A percentile compares a stretch with the other conserved stretches of the same genome.
Conservation (phyloP, 2,113 vertebrate genomes). For the Apus apus region DNA sequence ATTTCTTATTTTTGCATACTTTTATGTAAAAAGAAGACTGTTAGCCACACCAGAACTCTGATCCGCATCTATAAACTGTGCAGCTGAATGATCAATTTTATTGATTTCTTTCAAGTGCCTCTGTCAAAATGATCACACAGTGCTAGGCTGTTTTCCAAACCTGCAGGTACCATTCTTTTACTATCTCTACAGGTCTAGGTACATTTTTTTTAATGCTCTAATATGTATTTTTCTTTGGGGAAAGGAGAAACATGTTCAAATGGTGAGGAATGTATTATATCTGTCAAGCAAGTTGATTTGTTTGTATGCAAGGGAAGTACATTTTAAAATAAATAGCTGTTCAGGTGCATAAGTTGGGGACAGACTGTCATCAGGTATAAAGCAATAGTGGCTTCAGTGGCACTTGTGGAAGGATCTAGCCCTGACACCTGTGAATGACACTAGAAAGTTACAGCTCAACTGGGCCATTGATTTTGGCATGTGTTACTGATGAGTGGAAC, state of each 20-base stretch:
- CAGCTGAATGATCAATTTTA: constrained; percentile 54
- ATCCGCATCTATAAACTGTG: background rate
- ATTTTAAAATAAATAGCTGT: background rate
- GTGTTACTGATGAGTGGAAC: background rate
- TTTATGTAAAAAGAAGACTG: constrained; percentile 22
- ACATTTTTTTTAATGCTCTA: background rate
- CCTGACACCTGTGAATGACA: background rate
- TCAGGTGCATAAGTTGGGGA: background rate
- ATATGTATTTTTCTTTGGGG: background rate
- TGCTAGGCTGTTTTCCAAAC: constrained; percentile 14
- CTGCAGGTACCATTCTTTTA: background rate
- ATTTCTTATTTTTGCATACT: background rate
- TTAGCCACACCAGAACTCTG: constrained; percentile 2
- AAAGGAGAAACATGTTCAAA: background rate
- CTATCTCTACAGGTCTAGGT: background rate
- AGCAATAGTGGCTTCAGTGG: background rate
- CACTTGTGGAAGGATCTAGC: background rate
- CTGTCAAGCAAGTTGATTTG: background rate
- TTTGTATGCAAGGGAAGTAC: background rate
- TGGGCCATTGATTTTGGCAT: background rate
- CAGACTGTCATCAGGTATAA: background rate
- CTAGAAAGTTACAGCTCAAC: background rate
- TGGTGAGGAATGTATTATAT: background rate
- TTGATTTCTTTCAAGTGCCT: constrained; percentile 70
- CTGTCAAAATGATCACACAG: constrained; percentile 70